A percentile compares a stretch with the other conserved stretches of the same genome.
Evolutionary conservation across 2,888 invertebrate species (phyloP).

Genomic region (Dolomedes plantarius): DNA sequence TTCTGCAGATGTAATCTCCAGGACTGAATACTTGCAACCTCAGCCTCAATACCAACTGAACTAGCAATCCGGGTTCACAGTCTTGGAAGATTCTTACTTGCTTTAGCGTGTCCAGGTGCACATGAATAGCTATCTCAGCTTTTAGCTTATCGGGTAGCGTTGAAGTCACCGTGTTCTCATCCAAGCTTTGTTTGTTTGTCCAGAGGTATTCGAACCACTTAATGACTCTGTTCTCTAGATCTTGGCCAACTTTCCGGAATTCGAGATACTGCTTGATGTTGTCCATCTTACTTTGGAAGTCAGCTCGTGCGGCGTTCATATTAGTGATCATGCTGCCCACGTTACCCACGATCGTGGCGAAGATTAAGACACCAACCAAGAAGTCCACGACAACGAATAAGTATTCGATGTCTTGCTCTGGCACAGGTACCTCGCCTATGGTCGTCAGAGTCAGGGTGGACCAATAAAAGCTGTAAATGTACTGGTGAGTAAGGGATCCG

Average conservation of each 20-base stretch:
- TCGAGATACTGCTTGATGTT: constrained; percentile 97
- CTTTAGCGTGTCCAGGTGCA: constrained; percentile 93
- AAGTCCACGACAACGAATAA: constrained; percentile 95
- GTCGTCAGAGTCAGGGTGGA: constrained; percentile 96
- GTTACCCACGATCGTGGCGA: constrained; percentile 97
- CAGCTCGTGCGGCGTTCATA: constrained; percentile 93
- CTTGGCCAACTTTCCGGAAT: constrained; percentile 85
- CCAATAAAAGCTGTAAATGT: constrained; percentile 95
- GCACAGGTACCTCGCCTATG: constrained; percentile 93
- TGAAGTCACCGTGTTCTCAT: constrained; percentile 83
- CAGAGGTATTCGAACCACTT: constrained; percentile 98
- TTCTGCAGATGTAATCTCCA: constrained; percentile 96
- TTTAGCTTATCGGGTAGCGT: constrained; percentile 95
- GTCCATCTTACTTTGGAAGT: constrained; percentile 96
- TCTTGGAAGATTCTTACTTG: constrained; percentile 81
- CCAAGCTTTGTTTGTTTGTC: constrained; percentile 87
- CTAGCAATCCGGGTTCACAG: constrained; percentile 94
- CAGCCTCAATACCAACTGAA: constrained; percentile 93
- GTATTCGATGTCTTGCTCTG: constrained; percentile 93
- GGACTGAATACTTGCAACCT: constrained; percentile 94
- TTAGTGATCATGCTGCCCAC: constrained; percentile 92
- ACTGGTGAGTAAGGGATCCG: constrained; percentile 85
- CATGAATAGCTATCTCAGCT: constrained; percentile 96
- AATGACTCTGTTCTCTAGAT: constrained; percentile 88
- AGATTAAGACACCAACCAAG: constrained; percentile 94